Conservation (phyloP, 2,888 invertebrate species). For the Melanostoma scalare region DNA sequence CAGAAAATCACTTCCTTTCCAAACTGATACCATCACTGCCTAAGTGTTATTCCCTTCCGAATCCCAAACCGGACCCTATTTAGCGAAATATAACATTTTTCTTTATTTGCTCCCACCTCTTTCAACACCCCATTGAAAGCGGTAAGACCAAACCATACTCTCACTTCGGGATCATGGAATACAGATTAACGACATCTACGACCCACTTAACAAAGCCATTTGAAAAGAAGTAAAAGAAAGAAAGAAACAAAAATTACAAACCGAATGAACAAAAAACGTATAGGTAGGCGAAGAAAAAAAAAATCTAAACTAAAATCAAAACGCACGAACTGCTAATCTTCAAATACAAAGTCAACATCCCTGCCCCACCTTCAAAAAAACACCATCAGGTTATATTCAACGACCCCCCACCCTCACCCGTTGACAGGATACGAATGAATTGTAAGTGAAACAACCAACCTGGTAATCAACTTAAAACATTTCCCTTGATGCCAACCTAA, state of each 20-base stretch:
- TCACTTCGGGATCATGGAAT: not conserved
- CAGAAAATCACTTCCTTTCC: not conserved
- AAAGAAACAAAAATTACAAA: conserved; percentile 19
- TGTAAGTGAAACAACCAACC: conserved; percentile 65
- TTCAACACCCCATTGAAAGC: conserved; percentile 47
- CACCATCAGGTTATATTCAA: conserved; percentile 7
- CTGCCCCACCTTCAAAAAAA: not conserved
- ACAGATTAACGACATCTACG: conserved; percentile 67
- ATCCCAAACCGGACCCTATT: conserved; percentile 26
- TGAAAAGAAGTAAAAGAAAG: conserved; percentile 27
- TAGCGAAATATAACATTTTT: conserved; percentile 43
- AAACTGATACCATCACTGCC: not conserved
- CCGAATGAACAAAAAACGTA: no score
- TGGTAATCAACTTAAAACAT: conserved; percentile 68
- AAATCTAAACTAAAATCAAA: conserved; percentile 48
- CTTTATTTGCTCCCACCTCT: conserved; percentile 32
- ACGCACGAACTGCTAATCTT: conserved; percentile 53
- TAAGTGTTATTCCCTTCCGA: conserved; percentile 5
- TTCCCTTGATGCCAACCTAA: conserved; percentile 62
- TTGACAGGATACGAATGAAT: conserved; percentile 55
- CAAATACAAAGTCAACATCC: conserved; percentile 1
- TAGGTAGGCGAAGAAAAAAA: conserved; percentile 23
- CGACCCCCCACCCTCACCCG: not conserved
- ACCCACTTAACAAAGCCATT: conserved; percentile 70
- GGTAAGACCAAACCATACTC: not conserved